A percentile compares a stretch with the other conserved stretches of the same genome.
Evolutionary conservation across 1,140 invertebrate species (phyloP).

Genomic region (Zaprionus tsacasi): DNA sequence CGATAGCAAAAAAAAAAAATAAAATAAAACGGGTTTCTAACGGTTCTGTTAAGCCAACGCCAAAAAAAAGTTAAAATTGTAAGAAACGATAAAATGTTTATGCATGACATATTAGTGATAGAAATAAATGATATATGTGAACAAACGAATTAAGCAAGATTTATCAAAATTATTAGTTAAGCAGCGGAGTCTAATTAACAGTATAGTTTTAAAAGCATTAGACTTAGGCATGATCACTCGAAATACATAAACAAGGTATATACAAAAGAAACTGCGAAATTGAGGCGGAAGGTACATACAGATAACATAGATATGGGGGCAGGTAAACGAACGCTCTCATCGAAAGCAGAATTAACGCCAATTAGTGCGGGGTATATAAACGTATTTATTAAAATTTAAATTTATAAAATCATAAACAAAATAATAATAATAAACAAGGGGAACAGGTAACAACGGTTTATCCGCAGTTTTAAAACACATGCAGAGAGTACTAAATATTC

Average conservation of each 20-base stretch:
- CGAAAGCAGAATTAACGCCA: constrained; percentile 63
- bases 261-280: constrained; percentile 30
- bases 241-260: constrained; percentile 32
- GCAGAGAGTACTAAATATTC: constrained; percentile 1
- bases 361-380: constrained; percentile 74
- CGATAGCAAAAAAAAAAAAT: constrained; percentile 30
- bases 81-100: constrained; percentile 29
- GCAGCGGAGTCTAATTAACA: constrained; percentile 23
- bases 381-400: constrained; percentile 58
- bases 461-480: constrained; percentile 26
- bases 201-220: constrained; percentile 31
- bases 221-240: constrained; percentile 13
- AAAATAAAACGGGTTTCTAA: constrained; percentile 12
- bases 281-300: constrained; percentile 25
- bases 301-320: constrained; percentile 31
- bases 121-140: constrained; percentile 6
- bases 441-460: constrained; percentile 7
- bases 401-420: constrained; percentile 20
- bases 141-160: constrained; percentile 5
- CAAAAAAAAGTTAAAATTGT: constrained; percentile 5
- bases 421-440: constrained; percentile 13
- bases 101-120: constrained; percentile 14
- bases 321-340: constrained; percentile 48
- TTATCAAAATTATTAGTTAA: constrained; percentile 24
- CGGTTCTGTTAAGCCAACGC: constrained; percentile 33